phyloP scores from a whole-genome alignment of 2,113 vertebrate species.

The Drymodes brunneopygia region DNA sequence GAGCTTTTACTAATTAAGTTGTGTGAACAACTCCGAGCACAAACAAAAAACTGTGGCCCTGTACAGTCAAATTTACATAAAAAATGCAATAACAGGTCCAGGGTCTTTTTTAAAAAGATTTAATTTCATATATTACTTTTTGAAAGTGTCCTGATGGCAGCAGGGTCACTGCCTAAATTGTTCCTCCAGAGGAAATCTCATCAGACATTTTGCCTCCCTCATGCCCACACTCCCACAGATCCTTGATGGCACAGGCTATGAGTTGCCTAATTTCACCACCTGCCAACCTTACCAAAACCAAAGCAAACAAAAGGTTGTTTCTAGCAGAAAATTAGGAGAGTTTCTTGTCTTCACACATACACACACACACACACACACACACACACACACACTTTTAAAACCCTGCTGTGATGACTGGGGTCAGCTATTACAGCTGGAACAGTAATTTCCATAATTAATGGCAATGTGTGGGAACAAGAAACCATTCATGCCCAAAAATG shows the following conservation, averaged over 20 bases:
- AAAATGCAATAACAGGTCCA: not conserved
- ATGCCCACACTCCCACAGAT: rapidly evolving
- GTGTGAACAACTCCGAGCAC: not conserved
- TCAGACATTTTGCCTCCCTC: not conserved
- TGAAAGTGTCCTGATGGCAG: not conserved
- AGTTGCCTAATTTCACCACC: not conserved
- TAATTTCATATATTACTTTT: not conserved
- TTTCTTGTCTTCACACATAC: not conserved
- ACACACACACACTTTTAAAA: too few species aligned
- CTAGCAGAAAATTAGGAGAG: not conserved
- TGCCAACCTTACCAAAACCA: not conserved
- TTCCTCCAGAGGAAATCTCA: not conserved
- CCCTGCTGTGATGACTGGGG: not conserved
- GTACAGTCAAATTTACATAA: not conserved
- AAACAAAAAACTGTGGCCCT: not conserved
- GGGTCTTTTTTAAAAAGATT: not conserved
- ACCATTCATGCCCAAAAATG: not conserved
- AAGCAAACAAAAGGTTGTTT: not conserved
- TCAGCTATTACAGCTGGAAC: not conserved
- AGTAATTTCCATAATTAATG: not conserved
- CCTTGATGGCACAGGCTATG: rapidly evolving
- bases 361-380: rapidly evolving
- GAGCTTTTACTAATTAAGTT: not conserved
- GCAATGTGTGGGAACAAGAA: not conserved
- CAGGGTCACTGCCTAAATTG: not conserved